A percentile compares a stretch with the other conserved stretches of the same genome.
These are phyloP conservation scores for Vireo altiloquus DNA, from an alignment of 2,113 vertebrate species.

Conservation along the genomic window DNA sequence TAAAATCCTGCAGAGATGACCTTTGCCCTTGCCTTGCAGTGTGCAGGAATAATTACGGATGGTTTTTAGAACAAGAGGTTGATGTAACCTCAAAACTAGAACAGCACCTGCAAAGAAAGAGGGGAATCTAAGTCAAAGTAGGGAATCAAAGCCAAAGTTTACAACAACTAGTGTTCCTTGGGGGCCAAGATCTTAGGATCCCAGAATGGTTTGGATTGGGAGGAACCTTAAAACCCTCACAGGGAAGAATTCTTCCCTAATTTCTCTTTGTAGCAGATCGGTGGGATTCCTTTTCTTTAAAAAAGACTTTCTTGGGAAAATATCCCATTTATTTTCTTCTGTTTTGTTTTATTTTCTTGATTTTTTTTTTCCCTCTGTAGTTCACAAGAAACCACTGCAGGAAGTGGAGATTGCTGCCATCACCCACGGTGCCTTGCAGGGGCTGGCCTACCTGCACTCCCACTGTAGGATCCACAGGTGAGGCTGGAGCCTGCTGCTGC, in stretches of 20 bases:
- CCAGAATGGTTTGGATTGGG: background rate
- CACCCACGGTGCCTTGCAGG: slow-evolving; percentile 98
- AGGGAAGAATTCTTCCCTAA: background rate
- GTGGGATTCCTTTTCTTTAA: background rate
- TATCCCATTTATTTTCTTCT: background rate
- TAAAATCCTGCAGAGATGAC: slow-evolving; percentile 9
- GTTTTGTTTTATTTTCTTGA: fast-evolving
- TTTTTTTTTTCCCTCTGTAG: slow-evolving; percentile 36
- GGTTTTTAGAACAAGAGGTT: background rate
- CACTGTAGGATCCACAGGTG: slow-evolving; percentile 97
- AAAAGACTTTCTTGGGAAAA: background rate
- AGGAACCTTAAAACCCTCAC: background rate
- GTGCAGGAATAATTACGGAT: background rate
- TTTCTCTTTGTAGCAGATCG: background rate
- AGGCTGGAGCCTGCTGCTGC: background rate
- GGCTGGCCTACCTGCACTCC: slow-evolving; percentile 97
- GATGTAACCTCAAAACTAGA: background rate
- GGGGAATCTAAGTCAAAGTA: background rate
- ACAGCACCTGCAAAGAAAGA: background rate
- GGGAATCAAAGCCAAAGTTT: background rate
- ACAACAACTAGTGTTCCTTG: background rate
- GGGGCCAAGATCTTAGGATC: background rate
- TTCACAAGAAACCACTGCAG: slow-evolving; percentile 98
- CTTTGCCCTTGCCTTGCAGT: background rate
- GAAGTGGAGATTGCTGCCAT: slow-evolving; percentile 99